Base-by-base conservation (phyloP, 2,797 vertebrate species). In the Sarcophilus harrisii region DNA sequence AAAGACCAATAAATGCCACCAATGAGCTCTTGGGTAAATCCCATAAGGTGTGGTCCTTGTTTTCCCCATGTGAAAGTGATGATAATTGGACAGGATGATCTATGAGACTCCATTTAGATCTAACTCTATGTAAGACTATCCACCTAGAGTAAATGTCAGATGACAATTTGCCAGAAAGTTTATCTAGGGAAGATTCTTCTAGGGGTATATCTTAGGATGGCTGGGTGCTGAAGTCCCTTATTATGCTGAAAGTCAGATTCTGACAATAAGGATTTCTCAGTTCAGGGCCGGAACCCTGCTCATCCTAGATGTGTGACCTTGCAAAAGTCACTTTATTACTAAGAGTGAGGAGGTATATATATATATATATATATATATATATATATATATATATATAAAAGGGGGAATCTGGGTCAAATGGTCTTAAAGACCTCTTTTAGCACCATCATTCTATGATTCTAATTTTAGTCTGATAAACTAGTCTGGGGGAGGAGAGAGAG, bases 401-500 rank as follows among this genome's bases (percentile, higher is more conserved):
- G 3, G 21, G 45, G 8, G 21, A 81, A 81, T 38, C 21, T 45
- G 38, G 38, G 6, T 73, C 45, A 81, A 45, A 45, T 45, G 24
- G 6, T 81, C 73, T 3, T 38, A 45, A 45, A 45, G 38, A 9
- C 21, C 8, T 21, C 6, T 81, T 45, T 27, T 38, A 81, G 8
- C 18, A 24, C 16, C 18, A 10, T 45, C 66, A 81, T 45, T 45
- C 21, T 45, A 10, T 3, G 18, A 45, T 45, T 81, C 73, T 81
- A 81, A 45, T 45, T 81, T 38, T 90, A n/a, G 18, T 92, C 58
- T 93, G 28, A 49, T 95, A 94, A 52, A 10, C 94, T 27, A 49
- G 18, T 9, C 57, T 14, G 14, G 16, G 16, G 16, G 16, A 57
- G 3, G 16, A 9, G 16, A 1, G 92, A 2, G 93, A 21, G 92